phyloP scores from a whole-genome alignment of 2,113 vertebrate genomes.

The Spermophilus dauricus region DNA sequence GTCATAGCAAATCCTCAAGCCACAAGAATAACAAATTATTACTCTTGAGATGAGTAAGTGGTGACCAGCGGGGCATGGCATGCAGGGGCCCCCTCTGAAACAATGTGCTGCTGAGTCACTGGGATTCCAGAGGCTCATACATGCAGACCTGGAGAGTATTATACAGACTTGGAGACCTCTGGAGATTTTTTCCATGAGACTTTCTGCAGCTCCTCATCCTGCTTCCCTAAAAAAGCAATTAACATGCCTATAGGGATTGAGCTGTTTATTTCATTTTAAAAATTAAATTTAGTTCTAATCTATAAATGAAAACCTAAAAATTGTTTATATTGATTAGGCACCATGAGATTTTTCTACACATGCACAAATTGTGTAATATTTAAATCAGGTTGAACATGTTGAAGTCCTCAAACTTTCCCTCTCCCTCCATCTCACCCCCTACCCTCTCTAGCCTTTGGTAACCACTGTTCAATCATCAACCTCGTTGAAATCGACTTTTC shows the following conservation, averaged over 20 bases:
- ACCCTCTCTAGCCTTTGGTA: not conserved
- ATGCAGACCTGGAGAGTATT: not conserved
- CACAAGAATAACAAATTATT: not conserved
- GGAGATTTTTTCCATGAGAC: not conserved
- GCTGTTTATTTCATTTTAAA: not conserved
- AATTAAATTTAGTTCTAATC: not conserved
- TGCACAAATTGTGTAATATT: not conserved
- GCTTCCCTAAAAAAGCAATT: not conserved
- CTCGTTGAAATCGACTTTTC: not conserved
- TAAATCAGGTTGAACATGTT: not conserved
- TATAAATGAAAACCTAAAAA: not conserved
- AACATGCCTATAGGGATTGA: not conserved
- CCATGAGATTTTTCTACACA: not conserved
- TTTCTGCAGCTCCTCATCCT: not conserved
- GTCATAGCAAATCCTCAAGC: not conserved
- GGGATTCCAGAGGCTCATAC: not conserved
- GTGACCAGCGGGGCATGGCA: too few species aligned
- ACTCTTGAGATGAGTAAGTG: not conserved
- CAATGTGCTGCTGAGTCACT: not conserved
- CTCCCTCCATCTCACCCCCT: not conserved
- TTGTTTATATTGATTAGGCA: not conserved
- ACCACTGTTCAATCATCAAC: not conserved
- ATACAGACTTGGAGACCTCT: not conserved
- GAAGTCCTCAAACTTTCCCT: not conserved
- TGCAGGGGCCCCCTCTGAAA: accelerated